These are phyloP conservation scores for Bovichtus variegatus DNA, from an alignment of 2,797 vertebrate genomes.

Conservation along the genomic window DNA sequence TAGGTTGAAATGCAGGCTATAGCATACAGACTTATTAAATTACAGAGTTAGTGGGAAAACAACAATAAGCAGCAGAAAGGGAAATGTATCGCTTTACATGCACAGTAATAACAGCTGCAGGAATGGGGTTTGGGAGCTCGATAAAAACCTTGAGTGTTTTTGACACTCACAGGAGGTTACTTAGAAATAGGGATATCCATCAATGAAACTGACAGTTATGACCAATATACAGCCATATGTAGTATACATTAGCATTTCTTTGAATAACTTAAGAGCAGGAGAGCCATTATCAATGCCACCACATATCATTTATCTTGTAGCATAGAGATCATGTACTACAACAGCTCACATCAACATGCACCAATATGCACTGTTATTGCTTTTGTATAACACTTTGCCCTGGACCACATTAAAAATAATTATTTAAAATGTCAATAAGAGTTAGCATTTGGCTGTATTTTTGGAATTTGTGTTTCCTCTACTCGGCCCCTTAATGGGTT, in stretches of 20 bases:
- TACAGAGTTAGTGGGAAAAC: constrained; percentile 5
- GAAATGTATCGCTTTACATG: constrained; percentile 27
- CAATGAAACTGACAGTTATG: constrained; percentile 43
- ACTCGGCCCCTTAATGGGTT: not conserved
- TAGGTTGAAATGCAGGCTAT: constrained; percentile 1
- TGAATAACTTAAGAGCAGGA: constrained; percentile 49
- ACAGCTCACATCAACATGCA: not conserved
- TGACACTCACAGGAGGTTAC: constrained; percentile 56
- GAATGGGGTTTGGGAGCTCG: constrained; percentile 17
- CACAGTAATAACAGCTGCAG: constrained; percentile 43
- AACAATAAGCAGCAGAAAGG: constrained; percentile 48
- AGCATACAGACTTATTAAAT: constrained; percentile 25
- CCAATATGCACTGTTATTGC: not conserved
- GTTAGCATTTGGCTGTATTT: not conserved
- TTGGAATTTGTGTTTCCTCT: not conserved
- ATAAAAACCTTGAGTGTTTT: constrained; percentile 46
- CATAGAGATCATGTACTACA: not conserved
- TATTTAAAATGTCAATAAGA: not conserved
- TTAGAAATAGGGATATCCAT: constrained; percentile 57
- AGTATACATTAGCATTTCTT: constrained; percentile 48
- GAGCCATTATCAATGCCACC: constrained; percentile 26
- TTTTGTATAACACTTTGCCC: not conserved
- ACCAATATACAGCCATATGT: constrained; percentile 39
- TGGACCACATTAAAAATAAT: not conserved
- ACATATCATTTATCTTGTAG: constrained; percentile 17